Base-by-base conservation (phyloP, 1,140 invertebrate genomes). In the Magallana ariakensis region DNA sequence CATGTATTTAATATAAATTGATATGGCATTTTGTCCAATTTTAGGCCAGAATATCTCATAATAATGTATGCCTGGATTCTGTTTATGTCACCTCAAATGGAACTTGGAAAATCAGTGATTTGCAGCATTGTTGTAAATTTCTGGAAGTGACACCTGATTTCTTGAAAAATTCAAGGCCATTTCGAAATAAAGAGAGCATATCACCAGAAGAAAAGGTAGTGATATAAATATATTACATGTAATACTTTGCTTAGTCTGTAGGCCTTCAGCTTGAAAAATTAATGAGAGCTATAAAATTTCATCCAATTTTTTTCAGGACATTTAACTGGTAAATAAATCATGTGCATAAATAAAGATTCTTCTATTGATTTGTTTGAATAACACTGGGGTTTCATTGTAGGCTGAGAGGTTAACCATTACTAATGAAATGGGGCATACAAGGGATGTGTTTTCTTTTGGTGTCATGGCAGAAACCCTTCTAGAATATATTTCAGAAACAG, bases 391-490 rank as follows among this genome's bases (percentile, higher is more conserved):
- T 46, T 84, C 80, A 46, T 90, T 90, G 16, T 86, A 93, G 94
- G 95, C 90, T 62, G 89, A 89, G 11, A 87, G 80, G 11, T 86
- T 95, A 19, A 91, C 92, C 57, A 87, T 91, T 22, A 93, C 93
- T 58, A 87, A 85, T 19, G 90, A 93, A 87, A 91, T 94, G 92
- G 95, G 94, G 60, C 94, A 95, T 91, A 95, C 95, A 81, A 96
- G 98, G 86, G 97, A 98, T 95, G 96, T 96, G 89, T 98, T 96
- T 95, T 96, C 96, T 8, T 98, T 97, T 96, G 97, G 96, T 57
- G 95, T 96, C n/a, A 94, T 98, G 58, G 96, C 96, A 16, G 96
- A 97, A 92, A 96, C 97, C 93, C 95, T 98, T 58, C 95, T 98
- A 96, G 96, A 95, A 86, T 96, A 96, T 91, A 95, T 97, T 62